Evolutionary conservation across 92 coral and sea anemone genomes (phyloP).

Genomic region (Montipora capitata): DNA sequence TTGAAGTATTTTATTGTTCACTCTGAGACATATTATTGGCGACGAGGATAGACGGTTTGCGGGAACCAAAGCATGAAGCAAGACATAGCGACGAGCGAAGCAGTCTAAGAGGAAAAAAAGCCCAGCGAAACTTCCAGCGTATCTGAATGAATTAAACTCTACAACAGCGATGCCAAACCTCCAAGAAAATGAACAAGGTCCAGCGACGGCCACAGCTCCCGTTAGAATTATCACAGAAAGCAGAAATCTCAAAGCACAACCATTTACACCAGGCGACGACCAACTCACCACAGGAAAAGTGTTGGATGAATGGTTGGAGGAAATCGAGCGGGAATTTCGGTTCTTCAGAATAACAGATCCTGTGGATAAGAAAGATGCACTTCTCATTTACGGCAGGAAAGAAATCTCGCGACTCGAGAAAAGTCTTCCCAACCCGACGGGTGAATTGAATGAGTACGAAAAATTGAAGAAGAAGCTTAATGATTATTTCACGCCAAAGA

Average conservation of each 20-base stretch:
- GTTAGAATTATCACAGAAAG: slow-evolving; percentile 46
- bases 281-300: slow-evolving; percentile 47
- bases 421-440: slow-evolving; percentile 62
- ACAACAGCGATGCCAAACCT: no score
- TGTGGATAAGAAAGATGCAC: slow-evolving; percentile 77
- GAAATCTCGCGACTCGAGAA: slow-evolving; percentile 73
- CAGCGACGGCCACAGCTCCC: neutral
- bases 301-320: slow-evolving; percentile 82
- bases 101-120: neutral
- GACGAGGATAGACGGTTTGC: slow-evolving; percentile 13
- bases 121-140: slow-evolving; percentile 1
- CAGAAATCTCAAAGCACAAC: slow-evolving; percentile 50
- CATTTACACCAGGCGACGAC: slow-evolving; percentile 60
- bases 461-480: slow-evolving; percentile 26
- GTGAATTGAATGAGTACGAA: slow-evolving; percentile 12
- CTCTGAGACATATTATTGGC: neutral
- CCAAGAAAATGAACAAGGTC: no score
- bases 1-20: neutral
- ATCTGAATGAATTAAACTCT: no score
- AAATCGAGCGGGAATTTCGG: slow-evolving; percentile 72
- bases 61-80: no score
- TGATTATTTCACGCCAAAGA: no score
- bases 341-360: slow-evolving; percentile 74
- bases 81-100: neutral
- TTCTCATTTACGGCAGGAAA: slow-evolving; percentile 77